A percentile compares a stretch with the other conserved stretches of the same genome.
These are phyloP conservation scores for Diadophis punctatus DNA, from an alignment of 2,113 vertebrate species.

Conservation along the genomic window DNA sequence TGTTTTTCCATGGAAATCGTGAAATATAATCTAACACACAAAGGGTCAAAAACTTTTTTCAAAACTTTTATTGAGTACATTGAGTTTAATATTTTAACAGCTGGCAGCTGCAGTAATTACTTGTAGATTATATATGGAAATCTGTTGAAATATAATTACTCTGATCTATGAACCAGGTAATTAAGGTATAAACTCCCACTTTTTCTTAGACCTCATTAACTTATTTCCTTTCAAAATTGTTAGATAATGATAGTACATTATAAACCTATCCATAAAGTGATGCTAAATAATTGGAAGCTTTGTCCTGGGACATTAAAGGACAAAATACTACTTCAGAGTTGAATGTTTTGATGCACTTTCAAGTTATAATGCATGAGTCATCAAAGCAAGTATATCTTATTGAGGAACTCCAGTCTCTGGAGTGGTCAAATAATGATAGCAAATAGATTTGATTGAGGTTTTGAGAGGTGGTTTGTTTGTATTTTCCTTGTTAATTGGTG, in stretches of 20 bases:
- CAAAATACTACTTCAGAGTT: conserved; percentile 49
- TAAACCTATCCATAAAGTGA: conserved; percentile 53
- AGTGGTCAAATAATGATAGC: not conserved
- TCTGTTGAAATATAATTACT: conserved; percentile 66
- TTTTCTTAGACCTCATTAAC: conserved; percentile 62
- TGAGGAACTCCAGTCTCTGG: not conserved
- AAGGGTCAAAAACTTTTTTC: conserved; percentile 34
- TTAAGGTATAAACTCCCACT: conserved; percentile 61
- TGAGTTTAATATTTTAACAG: conserved; percentile 59
- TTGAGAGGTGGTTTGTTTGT: not conserved
- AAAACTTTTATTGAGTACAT: conserved; percentile 51
- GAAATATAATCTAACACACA: conserved; percentile 35
- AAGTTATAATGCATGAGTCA: conserved; percentile 24
- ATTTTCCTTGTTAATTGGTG: not conserved
- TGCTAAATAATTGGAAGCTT: conserved; percentile 57
- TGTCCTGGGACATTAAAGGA: conserved; percentile 53
- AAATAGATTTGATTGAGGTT: not conserved
- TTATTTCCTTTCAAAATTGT: conserved; percentile 65
- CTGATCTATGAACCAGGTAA: conserved; percentile 67
- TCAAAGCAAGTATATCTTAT: not conserved
- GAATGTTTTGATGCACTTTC: conserved; percentile 14
- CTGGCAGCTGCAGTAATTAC: conserved; percentile 63
- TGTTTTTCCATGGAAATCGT: not conserved
- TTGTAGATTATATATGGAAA: conserved; percentile 60
- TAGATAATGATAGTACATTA: conserved; percentile 58